A percentile compares a stretch with the other conserved stretches of the same genome.
Conservation (phyloP, 1,140 invertebrate species). For the Oedothorax gibbosus region DNA sequence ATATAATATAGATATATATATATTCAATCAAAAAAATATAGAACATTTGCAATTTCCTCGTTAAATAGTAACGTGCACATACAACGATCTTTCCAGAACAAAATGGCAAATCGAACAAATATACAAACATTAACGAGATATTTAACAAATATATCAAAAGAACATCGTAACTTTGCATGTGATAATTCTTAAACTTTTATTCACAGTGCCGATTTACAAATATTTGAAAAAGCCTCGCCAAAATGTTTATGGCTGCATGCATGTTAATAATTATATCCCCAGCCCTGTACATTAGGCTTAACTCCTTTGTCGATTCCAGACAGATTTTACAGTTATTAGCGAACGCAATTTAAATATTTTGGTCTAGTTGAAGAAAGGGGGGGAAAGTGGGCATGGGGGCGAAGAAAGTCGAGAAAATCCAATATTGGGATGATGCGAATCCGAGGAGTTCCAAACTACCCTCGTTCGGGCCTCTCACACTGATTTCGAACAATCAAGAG, state of each 20-base stretch:
- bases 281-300: slow-evolving; percentile 52
- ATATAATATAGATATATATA: too few species aligned
- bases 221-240: neutral
- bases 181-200: too few species aligned
- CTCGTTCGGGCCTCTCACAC: slow-evolving; percentile 17
- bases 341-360: slow-evolving; percentile 8
- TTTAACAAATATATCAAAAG: too few species aligned
- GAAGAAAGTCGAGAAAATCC: slow-evolving; percentile 37
- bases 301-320: slow-evolving; percentile 36
- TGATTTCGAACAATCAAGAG: neutral
- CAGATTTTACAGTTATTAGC: slow-evolving; percentile 1
- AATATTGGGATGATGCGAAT: slow-evolving; percentile 44
- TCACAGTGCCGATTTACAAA: too few species aligned
- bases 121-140: too few species aligned
- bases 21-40: neutral
- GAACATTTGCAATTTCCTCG: neutral
- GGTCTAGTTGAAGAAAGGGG: neutral
- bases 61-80: neutral
- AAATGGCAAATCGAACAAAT: neutral
- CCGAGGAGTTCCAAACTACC: slow-evolving; percentile 33
- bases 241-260: slow-evolving; percentile 19
- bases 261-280: slow-evolving; percentile 35
- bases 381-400: slow-evolving; percentile 13
- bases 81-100: neutral
- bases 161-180: too few species aligned